phyloP scores from a whole-genome alignment of 2,113 vertebrate genomes.

The Noturus placidus region DNA sequence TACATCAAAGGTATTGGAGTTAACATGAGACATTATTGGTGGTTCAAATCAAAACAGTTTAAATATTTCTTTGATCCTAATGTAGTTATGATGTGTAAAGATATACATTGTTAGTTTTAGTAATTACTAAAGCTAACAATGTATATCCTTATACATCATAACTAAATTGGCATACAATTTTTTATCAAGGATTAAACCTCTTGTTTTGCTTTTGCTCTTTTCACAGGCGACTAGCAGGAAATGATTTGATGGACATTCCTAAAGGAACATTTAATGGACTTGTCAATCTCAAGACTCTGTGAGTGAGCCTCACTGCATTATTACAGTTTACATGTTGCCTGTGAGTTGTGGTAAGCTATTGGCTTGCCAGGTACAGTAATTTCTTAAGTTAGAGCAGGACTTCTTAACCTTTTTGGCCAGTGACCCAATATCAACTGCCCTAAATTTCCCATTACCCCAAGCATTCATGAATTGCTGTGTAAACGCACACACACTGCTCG shows the following conservation, averaged over 20 bases:
- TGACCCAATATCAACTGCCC: background rate
- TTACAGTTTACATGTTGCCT: background rate
- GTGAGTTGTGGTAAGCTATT: background rate
- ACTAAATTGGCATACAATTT: background rate
- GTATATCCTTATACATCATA: background rate
- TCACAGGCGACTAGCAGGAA: conserved; percentile 90
- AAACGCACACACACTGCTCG: background rate
- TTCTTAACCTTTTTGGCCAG: background rate
- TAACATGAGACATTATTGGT: background rate
- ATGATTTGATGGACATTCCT: conserved; percentile 85
- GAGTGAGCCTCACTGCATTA: conserved; percentile 68
- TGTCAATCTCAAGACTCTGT: conserved; percentile 93
- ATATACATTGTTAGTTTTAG: too few species aligned
- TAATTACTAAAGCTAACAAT: background rate
- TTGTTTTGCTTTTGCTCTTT: conserved; percentile 58
- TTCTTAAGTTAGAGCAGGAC: background rate
- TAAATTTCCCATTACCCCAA: background rate
- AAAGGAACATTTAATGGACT: conserved; percentile 88
- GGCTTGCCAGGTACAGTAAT: background rate
- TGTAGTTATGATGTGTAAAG: too few species aligned
- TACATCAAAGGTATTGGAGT: background rate
- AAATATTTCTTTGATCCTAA: background rate
- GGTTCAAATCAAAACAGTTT: background rate
- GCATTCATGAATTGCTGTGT: background rate
- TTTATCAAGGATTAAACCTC: background rate